These are phyloP conservation scores for Xanthia togata DNA, from an alignment of 2,888 invertebrate genomes.

Conservation along the genomic window DNA sequence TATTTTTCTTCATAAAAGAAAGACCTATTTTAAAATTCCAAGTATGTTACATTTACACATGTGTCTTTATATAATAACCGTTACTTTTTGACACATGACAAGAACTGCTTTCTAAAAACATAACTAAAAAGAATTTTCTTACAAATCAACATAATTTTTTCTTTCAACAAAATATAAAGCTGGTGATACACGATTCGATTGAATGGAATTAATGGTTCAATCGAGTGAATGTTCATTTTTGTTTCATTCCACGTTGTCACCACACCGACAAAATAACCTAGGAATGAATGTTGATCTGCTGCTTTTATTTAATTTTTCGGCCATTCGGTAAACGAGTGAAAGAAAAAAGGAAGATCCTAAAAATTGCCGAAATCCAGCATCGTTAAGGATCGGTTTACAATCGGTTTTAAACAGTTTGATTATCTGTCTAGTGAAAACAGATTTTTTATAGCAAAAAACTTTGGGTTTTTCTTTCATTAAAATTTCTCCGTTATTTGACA, in stretches of 20 bases:
- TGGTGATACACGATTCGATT: not conserved
- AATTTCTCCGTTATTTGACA: not conserved
- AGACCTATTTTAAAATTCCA: not conserved
- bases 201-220: too few species aligned
- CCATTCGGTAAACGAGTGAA: too few species aligned
- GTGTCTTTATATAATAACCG: slow-evolving; percentile 15
- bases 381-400: too few species aligned
- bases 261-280: not conserved
- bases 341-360: too few species aligned
- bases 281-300: not conserved
- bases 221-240: not conserved
- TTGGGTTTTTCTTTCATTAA: not conserved
- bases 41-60: slow-evolving; percentile 8
- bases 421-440: not conserved
- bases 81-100: slow-evolving; percentile 11
- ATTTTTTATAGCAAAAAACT: not conserved
- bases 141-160: slow-evolving; percentile 42
- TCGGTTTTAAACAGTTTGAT: not conserved
- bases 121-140: slow-evolving; percentile 15
- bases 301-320: too few species aligned
- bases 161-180: slow-evolving; percentile 39
- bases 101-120: slow-evolving; percentile 13
- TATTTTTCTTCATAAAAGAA: not conserved
- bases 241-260: not conserved
- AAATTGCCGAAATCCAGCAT: too few species aligned